A percentile compares a stretch with the other conserved stretches of the same genome.
These are phyloP conservation scores for Stenodema calcarata DNA, from an alignment of 2,888 invertebrate genomes.

Conservation along the genomic window DNA sequence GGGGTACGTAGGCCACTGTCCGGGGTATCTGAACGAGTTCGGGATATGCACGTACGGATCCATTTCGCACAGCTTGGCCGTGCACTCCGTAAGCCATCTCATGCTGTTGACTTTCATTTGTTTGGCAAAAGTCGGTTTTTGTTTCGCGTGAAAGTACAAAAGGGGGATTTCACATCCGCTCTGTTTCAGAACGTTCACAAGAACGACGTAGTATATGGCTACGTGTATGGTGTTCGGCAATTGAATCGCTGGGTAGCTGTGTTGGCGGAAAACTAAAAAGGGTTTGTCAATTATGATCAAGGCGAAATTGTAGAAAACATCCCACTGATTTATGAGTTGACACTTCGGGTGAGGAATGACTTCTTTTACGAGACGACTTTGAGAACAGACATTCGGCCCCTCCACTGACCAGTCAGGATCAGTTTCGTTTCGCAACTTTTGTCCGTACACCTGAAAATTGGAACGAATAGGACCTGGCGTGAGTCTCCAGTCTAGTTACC, in stretches of 20 bases:
- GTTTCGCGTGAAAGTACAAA: neutral
- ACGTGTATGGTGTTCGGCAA: neutral
- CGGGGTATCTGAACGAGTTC: neutral
- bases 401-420: neutral
- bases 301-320: neutral
- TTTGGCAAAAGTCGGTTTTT: neutral
- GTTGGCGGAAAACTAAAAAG: neutral
- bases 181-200: neutral
- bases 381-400: neutral
- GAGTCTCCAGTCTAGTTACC: too few species aligned
- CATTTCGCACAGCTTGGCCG: neutral
- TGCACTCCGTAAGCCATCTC: neutral
- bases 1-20: neutral
- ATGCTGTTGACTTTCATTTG: neutral
- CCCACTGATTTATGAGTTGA: neutral
- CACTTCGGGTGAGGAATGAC: neutral
- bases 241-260: neutral
- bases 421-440: neutral
- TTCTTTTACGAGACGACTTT: neutral
- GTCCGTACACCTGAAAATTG: neutral
- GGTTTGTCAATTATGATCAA: neutral
- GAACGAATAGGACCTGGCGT: too few species aligned
- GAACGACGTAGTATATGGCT: neutral
- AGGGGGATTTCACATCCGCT: neutral
- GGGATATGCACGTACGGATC: neutral